phyloP scores from a whole-genome alignment of 2,113 vertebrate species.

The Xerus inauris region DNA sequence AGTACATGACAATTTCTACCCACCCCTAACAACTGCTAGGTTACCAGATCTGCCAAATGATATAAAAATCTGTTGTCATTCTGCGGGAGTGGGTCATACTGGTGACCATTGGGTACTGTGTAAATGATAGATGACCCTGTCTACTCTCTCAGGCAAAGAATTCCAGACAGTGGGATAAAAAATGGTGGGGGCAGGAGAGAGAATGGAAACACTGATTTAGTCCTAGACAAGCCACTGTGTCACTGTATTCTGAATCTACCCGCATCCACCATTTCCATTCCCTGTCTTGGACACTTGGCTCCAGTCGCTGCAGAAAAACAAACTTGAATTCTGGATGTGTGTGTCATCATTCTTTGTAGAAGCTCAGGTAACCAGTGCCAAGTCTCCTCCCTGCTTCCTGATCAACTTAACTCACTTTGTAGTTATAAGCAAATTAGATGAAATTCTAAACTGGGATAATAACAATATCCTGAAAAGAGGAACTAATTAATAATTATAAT shows the following conservation, averaged over 20 bases:
- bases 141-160: not conserved
- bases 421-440: not conserved
- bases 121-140: not conserved
- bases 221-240: not conserved
- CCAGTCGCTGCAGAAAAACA: not conserved
- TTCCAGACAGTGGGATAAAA: not conserved
- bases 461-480: not conserved
- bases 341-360: not conserved
- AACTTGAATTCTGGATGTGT: not conserved
- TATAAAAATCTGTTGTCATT: not conserved
- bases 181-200: too few relatives aligned
- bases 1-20: not conserved
- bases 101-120: rapidly evolving
- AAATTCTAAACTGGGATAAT: not conserved
- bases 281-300: not conserved
- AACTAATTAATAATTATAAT: conserved; percentile 24
- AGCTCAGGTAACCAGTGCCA: rapidly evolving
- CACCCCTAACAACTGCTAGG: not conserved
- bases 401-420: not conserved
- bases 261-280: not conserved
- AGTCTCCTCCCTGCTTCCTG: not conserved
- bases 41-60: not conserved
- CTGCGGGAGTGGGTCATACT: not conserved
- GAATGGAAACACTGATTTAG: not conserved
- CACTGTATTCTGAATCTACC: not conserved